Conservation (phyloP, 2,888 invertebrate genomes). For the Apocheima hispidaria region DNA sequence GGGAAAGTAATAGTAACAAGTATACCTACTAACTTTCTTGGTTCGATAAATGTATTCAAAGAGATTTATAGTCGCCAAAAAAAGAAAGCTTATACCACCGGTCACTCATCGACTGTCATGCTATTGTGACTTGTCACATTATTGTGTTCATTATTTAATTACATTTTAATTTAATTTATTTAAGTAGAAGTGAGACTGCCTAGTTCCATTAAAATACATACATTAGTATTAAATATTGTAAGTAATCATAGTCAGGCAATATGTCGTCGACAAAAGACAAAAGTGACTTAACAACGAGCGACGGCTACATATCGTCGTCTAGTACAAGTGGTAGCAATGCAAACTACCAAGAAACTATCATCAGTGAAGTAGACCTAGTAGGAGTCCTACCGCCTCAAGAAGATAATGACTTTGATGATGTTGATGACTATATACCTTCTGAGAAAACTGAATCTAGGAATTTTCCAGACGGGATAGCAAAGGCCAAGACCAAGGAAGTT, state of each 20-base stretch:
- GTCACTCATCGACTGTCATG: too few relatives aligned
- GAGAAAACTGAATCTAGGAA: not conserved
- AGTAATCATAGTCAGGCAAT: not conserved
- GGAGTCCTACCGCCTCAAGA: not conserved
- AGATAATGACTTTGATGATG: not conserved
- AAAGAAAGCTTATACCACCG: too few relatives aligned
- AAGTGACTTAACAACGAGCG: not conserved
- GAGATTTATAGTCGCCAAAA: too few relatives aligned
- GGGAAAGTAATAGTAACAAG: too few relatives aligned
- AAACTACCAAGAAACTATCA: not conserved
- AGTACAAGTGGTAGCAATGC: not conserved
- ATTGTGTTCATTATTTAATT: not conserved
- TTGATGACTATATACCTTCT: not conserved
- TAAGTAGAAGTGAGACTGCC: conserved; percentile 8
- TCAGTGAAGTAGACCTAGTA: not conserved
- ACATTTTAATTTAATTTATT: not conserved
- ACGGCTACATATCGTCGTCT: not conserved
- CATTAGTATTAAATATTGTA: not conserved
- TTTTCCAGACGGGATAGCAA: not conserved
- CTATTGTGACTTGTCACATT: too few relatives aligned
- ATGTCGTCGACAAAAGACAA: not conserved
- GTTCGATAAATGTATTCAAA: too few relatives aligned
- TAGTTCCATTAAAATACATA: not conserved
- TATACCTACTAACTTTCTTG: too few relatives aligned
- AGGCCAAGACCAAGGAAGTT: not conserved